A percentile compares a stretch with the other conserved stretches of the same genome.
Evolutionary conservation across 2,888 invertebrate species (phyloP).

Genomic region (Leptura quadrifasciata): DNA sequence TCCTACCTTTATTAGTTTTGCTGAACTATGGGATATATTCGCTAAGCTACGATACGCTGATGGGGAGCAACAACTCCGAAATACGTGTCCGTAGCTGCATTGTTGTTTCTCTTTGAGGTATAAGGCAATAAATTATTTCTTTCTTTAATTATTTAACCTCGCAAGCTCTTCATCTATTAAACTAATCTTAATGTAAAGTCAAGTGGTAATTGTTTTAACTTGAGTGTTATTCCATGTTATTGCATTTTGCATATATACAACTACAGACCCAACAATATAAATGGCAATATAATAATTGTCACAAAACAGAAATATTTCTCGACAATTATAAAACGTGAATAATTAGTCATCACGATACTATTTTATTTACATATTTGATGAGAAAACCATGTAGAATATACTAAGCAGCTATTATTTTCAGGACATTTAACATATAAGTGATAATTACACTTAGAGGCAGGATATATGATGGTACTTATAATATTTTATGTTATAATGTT

Average conservation of each 20-base stretch:
- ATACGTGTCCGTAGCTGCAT: no score
- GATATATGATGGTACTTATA: constrained; percentile 28
- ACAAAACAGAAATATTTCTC: constrained; percentile 20
- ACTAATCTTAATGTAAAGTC: background rate
- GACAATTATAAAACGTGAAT: constrained; percentile 18
- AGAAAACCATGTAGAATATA: constrained; percentile 37
- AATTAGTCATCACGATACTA: constrained; percentile 16
- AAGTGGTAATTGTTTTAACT: background rate
- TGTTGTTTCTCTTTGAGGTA: no score
- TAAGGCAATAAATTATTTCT: no score
- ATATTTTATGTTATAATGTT: constrained; percentile 34
- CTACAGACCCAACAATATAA: background rate
- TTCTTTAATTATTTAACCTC: no score
- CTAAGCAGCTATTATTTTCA: constrained; percentile 28
- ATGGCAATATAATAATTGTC: constrained; percentile 31
- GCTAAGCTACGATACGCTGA: no score
- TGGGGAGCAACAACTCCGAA: no score
- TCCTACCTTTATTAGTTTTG: no score
- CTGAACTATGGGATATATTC: no score
- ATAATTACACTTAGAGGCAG: constrained; percentile 28
- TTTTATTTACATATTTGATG: constrained; percentile 36
- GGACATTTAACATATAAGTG: constrained; percentile 33
- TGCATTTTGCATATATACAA: background rate
- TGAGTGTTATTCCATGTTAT: constrained; percentile 1
- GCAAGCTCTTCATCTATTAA: no score